phyloP scores from a whole-genome alignment of 2,888 invertebrate genomes.

The Abrostola tripartita region DNA sequence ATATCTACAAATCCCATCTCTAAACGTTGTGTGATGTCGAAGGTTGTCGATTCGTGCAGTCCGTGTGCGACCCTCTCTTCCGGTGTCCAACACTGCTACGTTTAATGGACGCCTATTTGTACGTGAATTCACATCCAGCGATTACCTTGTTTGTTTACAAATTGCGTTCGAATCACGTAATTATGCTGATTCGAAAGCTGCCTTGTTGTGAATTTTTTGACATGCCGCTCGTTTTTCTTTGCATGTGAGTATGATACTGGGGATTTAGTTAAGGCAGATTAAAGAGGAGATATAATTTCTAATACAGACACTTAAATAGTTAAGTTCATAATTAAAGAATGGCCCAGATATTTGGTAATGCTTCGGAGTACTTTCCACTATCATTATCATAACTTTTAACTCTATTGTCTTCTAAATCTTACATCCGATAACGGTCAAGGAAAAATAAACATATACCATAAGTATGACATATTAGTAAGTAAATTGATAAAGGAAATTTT shows the following conservation, averaged over 20 bases:
- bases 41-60: constrained; percentile 77
- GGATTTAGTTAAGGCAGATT: no score
- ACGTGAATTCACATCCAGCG: constrained; percentile 56
- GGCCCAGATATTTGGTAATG: no score
- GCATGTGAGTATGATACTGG: neutral
- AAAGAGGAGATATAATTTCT: no score
- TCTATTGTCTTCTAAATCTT: no score
- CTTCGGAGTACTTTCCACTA: no score
- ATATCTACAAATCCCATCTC: constrained; percentile 65
- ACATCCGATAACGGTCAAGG: no score
- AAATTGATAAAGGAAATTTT: no score
- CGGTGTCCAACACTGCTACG: constrained; percentile 77
- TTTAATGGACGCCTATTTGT: constrained; percentile 77
- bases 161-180: constrained; percentile 49
- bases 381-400: no score
- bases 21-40: constrained; percentile 83
- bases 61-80: constrained; percentile 80
- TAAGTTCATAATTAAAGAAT: no score
- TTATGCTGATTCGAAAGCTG: constrained; percentile 50
- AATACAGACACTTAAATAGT: no score
- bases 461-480: no score
- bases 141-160: constrained; percentile 57
- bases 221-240: constrained; percentile 6
- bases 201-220: constrained; percentile 16
- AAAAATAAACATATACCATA: no score